Evolutionary conservation across 2,113 vertebrate species (phyloP), one percentile per base, ranked within the genome.

Genomic region (Hemibagrus wyckioides): DNA sequence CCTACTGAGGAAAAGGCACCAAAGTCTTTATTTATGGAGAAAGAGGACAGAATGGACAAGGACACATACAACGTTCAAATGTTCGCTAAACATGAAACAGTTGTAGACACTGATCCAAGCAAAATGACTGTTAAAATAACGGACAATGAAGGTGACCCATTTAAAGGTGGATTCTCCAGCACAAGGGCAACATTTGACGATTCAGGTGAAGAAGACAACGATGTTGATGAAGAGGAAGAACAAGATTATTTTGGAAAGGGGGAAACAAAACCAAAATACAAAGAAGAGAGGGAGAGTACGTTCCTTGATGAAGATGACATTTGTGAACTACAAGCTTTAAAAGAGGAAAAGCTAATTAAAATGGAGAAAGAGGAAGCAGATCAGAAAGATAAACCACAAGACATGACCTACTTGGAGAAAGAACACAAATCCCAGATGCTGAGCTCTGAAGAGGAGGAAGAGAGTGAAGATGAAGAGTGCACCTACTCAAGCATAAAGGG

Each of bases 1-100:
- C 98, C 98, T 0, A 95, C 97, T 19, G 97, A 99, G 79, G 98
- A 99, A 41, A 97, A 96, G 84, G 90, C 92, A 61, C 96, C 96
- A 80, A 95, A 90, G 88, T 86, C 92, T 0, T 94, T 82, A 57
- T 81, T 30, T 30, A 33, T 94, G 65, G 91, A 94, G 54, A 94
- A 89, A 93, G 93, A 90, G 36, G 87, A 91, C 84, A 76, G 48
- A 48, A 65, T 69, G 25, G 85, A 57, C 2, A 79, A 81, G 2
- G 25, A 87, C 19, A 92, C 89, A 71, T 52, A 44, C 19, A 92
- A 93, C n/a, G 9, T 59, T 21, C 87, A 89, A 54, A 94, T 88
- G 86, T 88, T 85, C 44, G 89, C 93, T 15, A 92, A 89, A 87
- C 92, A 91, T 1, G 91, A 93, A 89, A 87, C 89, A 0, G 81